phyloP scores from a whole-genome alignment of 2,797 vertebrate species.

The Sparidentex hasta region DNA sequence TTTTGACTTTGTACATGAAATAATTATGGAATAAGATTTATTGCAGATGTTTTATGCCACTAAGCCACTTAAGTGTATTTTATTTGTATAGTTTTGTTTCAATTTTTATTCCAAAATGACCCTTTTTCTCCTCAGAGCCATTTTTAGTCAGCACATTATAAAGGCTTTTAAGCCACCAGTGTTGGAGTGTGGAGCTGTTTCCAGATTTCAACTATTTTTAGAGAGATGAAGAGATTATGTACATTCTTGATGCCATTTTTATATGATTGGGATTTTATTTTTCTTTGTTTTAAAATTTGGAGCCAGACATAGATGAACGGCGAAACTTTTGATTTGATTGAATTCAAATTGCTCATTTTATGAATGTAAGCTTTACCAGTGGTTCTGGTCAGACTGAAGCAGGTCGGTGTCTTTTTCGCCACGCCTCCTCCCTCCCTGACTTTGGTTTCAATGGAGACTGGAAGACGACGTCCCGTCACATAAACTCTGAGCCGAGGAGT shows the following conservation, averaged over 20 bases:
- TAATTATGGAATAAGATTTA: conserved; percentile 82
- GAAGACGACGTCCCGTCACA: conserved; percentile 54
- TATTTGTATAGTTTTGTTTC: conserved; percentile 78
- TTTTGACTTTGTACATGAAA: conserved; percentile 84
- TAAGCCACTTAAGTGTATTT: conserved; percentile 86
- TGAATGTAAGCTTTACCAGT: conserved; percentile 80
- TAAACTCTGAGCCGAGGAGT: conserved; percentile 59
- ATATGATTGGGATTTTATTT: conserved; percentile 79
- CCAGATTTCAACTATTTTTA: conserved; percentile 73
- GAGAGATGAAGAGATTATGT: conserved; percentile 73
- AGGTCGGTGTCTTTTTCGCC: conserved; percentile 35
- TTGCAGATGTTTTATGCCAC: conserved; percentile 83
- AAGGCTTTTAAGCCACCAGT: conserved; percentile 63
- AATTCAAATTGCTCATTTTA: conserved; percentile 70
- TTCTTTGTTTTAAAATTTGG: conserved; percentile 64
- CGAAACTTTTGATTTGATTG: conserved; percentile 75
- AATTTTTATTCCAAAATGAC: conserved; percentile 72
- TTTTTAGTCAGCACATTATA: conserved; percentile 66
- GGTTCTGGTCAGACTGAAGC: conserved; percentile 64
- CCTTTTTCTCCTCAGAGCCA: conserved; percentile 73
- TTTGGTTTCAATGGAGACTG: conserved; percentile 67
- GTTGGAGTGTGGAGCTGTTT: conserved; percentile 58
- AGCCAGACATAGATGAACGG: conserved; percentile 67
- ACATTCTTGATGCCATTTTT: conserved; percentile 82
- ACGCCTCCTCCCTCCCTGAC: conserved; percentile 33